Base-by-base conservation (phyloP, 2,797 vertebrate genomes). In the Megalops cyprinoides region DNA sequence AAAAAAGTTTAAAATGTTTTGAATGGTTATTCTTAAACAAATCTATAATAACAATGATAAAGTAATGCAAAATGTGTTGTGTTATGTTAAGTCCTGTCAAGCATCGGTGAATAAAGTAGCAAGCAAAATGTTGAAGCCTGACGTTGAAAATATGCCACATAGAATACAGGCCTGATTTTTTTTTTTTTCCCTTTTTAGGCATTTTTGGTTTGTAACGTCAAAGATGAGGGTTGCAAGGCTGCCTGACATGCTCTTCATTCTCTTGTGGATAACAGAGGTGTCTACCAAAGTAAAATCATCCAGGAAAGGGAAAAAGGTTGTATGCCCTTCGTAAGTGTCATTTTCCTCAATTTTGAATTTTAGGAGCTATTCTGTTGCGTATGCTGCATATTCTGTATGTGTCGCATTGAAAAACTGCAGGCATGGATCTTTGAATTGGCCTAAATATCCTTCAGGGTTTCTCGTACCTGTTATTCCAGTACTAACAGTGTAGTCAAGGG, bases 231-330 rank as follows among this genome's bases (percentile, higher is more conserved):
- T 94, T 86, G 91, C 93, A 82, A 91, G 91, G 87, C 87, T 89
- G 0, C 77, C 93, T 85, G 77, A 95, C 85, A 87, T 96, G 83
- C 90, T 99, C 75, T 58, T 97, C 83, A 88, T 93, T 4, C 92
- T 97, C 81, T 94, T 97, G 28, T 97, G 94, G 89, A 81, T 96
- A 73, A 96, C 97, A 85, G 96, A 91, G 88, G 95, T 89, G 44
- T 92, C 88, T 39, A 92, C 94, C 84, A 97, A 96, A 91, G 96
- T 96, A 87, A 96, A 97, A 89, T 96, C 96, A 81, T 94, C 95
- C 80, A 97, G 97, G 91, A 98, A 98, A 87, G 97, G 95, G 67
- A 98, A 97, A 83, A 98, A 98, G 91, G 96, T 98, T 82, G 92
- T 97, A 60, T 99, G 97, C 88, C 97, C 97, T 88, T 96, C 97